Conservation (phyloP, 1,140 invertebrate species). For the Lamellibrachia luymesi region DNA sequence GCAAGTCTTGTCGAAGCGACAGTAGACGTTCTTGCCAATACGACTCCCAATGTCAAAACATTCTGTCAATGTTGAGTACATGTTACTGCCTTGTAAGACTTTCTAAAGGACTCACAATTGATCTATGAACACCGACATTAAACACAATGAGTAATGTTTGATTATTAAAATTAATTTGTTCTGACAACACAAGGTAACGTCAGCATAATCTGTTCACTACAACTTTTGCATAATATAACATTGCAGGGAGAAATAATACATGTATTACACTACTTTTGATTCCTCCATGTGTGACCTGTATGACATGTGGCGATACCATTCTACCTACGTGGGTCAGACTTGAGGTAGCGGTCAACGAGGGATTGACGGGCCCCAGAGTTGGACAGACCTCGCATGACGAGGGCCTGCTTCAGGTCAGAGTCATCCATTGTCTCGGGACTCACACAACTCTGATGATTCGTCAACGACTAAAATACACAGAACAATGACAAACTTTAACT, state of each 20-base stretch:
- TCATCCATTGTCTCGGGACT: constrained; percentile 6
- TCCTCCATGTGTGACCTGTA: too few species aligned
- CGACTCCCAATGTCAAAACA: constrained; percentile 6
- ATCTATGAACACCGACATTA: too few species aligned
- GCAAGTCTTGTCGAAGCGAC: not conserved
- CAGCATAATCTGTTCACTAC: too few species aligned
- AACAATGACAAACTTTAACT: not conserved
- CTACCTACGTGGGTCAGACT: constrained; percentile 14
- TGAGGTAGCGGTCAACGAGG: constrained; percentile 6
- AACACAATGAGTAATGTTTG: too few species aligned
- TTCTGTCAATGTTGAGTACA: not conserved
- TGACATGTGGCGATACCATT: not conserved
- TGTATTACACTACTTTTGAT: too few species aligned
- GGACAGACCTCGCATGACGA: not conserved
- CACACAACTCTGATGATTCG: not conserved
- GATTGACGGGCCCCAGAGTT: not conserved
- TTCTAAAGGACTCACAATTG: too few species aligned
- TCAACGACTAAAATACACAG: not conserved
- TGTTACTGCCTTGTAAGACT: too few species aligned
- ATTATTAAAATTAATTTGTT: too few species aligned
- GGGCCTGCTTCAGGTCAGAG: not conserved
- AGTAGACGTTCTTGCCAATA: not conserved
- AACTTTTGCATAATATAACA: too few species aligned
- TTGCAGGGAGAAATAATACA: too few species aligned
- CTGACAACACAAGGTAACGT: too few species aligned